These are phyloP conservation scores for Pterocles orientalis DNA, from an alignment of 2,113 vertebrate genomes.

Conservation along the genomic window DNA sequence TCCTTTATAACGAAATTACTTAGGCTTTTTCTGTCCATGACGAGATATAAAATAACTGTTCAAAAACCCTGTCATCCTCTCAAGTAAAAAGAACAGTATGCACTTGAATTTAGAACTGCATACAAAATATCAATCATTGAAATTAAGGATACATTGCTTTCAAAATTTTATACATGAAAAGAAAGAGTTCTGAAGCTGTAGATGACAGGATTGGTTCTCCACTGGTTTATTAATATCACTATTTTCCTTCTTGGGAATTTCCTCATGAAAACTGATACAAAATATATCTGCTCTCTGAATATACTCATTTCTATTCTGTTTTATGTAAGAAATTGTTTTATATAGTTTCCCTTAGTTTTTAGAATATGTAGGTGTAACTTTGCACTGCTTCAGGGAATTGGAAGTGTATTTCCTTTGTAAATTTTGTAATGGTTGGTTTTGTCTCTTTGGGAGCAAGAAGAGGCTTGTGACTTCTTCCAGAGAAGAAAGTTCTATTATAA, in stretches of 20 bases:
- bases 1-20: background rate
- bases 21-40: background rate
- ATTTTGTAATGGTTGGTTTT: background rate
- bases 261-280: background rate
- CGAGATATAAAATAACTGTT: background rate
- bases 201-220: background rate
- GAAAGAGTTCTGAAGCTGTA: background rate
- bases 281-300: background rate
- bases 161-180: background rate
- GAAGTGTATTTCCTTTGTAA: background rate
- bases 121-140: background rate
- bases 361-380: background rate
- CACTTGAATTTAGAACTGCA: background rate
- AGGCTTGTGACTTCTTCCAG: background rate
- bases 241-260: background rate
- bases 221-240: background rate
- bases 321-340: background rate
- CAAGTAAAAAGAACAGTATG: background rate
- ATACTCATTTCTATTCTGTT: background rate
- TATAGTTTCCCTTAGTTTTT: background rate
- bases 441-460: background rate
- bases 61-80: background rate
- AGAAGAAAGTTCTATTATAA: background rate
- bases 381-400: background rate
- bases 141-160: conserved; percentile 1